Evolutionary conservation across 2,797 vertebrate species (phyloP).

Genomic region (Tragelaphus eurycerus): DNA sequence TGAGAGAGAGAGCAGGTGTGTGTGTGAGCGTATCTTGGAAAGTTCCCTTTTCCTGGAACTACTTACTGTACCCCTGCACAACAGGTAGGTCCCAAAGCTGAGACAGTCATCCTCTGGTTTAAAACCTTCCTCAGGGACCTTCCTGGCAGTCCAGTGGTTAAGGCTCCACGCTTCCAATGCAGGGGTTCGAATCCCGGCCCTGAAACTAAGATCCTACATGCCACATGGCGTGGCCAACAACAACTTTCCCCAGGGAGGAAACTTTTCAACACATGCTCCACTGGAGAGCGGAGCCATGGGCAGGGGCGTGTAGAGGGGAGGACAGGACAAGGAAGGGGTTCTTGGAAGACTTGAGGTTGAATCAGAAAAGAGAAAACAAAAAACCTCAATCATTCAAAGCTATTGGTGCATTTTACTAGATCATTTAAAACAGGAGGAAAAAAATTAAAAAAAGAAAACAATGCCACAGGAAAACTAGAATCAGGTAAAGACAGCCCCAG

Average conservation of each 20-base stretch:
- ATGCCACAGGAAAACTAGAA: conserved; percentile 28
- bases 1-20: not conserved
- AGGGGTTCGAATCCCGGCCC: not conserved
- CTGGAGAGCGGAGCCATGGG: not conserved
- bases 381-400: not conserved
- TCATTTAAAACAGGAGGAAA: conserved; percentile 27
- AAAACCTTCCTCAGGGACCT: not conserved
- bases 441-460: not conserved
- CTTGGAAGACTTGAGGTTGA: conserved; percentile 59
- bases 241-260: not conserved
- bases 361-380: conserved; percentile 58
- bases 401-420: conserved; percentile 21
- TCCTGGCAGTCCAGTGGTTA: not conserved
- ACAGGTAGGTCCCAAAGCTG: not conserved
- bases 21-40: not conserved
- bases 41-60: not conserved
- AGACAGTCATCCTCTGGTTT: not conserved
- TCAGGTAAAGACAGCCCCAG: not conserved
- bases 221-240: not conserved
- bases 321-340: not conserved
- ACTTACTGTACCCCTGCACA: not conserved
- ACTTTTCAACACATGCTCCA: not conserved
- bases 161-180: not conserved
- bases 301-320: not conserved
- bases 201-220: not conserved